Percentiles rank a stretch among this genome's conserved stretches.
These are phyloP conservation scores for Halcyon badia DNA, from an alignment of 2,797 vertebrate genomes.

Conservation along the genomic window DNA sequence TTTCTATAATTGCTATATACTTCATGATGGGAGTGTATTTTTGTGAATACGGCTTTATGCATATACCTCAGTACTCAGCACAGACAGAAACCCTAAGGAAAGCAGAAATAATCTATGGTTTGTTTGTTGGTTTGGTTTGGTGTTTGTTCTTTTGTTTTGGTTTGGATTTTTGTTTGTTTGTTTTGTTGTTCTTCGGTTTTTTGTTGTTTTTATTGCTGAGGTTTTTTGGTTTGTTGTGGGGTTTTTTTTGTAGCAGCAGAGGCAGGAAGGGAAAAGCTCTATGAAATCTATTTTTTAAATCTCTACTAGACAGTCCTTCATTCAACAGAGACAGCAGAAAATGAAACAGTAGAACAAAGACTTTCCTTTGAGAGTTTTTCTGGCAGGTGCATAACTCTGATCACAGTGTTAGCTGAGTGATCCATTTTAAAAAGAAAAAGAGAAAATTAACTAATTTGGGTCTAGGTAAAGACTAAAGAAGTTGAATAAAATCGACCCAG, in stretches of 20 bases:
- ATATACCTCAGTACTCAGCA: not conserved
- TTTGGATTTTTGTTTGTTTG: too few relatives aligned
- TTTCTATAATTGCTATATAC: not conserved
- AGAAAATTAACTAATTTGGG: not conserved
- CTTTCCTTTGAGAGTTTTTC: not conserved
- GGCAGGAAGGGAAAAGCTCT: not conserved
- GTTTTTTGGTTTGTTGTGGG: too few relatives aligned
- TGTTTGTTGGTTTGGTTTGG: not conserved
- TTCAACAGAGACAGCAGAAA: conserved; percentile 26
- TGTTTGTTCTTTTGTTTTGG: not conserved
- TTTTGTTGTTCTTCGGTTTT: too few relatives aligned
- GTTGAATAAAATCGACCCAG: not conserved
- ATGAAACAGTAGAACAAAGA: not conserved
- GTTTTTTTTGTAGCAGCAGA: not conserved
- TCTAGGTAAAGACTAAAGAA: not conserved
- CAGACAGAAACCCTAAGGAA: not conserved
- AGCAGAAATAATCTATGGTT: not conserved
- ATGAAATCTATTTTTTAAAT: not conserved
- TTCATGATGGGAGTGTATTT: not conserved
- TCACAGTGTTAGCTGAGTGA: not conserved
- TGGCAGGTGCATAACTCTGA: not conserved
- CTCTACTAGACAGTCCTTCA: not conserved
- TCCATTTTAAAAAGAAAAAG: not conserved
- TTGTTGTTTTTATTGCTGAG: too few relatives aligned
- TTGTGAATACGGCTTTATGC: conserved; percentile 6